Conservation (phyloP, 2,113 vertebrate species). For the Trogon melanurus region DNA sequence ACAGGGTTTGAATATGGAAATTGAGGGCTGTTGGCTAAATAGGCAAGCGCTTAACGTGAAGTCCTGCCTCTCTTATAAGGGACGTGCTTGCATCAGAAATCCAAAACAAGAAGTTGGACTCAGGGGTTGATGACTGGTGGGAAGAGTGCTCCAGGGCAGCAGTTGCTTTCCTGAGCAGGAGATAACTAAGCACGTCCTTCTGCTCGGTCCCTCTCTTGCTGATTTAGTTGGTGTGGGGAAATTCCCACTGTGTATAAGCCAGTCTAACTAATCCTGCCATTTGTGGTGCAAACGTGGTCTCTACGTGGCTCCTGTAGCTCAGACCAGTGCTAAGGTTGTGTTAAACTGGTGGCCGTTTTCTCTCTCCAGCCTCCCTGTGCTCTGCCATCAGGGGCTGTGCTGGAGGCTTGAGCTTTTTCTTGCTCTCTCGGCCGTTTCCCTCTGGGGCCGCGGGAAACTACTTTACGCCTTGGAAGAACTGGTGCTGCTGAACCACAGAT, state of each 20-base stretch:
- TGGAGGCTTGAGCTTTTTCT: neutral
- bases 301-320: neutral
- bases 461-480: neutral
- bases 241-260: neutral
- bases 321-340: neutral
- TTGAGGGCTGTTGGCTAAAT: neutral
- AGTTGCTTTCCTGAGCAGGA: neutral
- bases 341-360: neutral
- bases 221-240: neutral
- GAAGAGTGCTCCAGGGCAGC: neutral
- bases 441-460: neutral
- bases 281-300: neutral
- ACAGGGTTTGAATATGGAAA: neutral
- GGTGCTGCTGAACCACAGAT: neutral
- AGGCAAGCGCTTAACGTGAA: neutral
- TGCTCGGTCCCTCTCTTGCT: neutral
- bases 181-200: neutral
- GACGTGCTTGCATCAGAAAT: neutral
- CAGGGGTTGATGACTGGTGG: neutral
- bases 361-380: neutral
- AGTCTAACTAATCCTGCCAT: neutral
- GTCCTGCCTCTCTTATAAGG: neutral
- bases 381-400: neutral
- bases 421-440: neutral
- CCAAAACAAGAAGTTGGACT: neutral